Base-by-base conservation (phyloP, 2,113 vertebrate species). In the Acanthisitta chloris region DNA sequence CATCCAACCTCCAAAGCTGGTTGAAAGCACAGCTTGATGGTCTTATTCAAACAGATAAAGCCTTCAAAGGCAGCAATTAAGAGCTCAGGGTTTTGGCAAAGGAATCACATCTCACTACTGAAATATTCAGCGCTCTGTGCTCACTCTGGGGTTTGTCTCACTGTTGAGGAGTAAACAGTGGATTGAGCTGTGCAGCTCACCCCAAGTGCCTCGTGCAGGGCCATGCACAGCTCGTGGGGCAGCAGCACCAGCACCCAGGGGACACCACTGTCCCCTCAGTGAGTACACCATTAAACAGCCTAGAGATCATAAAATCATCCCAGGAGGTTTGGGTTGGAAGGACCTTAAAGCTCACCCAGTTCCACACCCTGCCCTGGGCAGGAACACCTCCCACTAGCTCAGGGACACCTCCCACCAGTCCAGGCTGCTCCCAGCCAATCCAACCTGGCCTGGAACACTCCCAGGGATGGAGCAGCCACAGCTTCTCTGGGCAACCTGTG, bases 231-330 rank as follows among this genome's bases (percentile, higher is more conserved):
- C 54, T 29, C 9, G 9, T 13, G 43, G 69, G 45, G 6, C 31
- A 7, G 5, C 38, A 36, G 76, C 16, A 15, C 38, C 5, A 0
- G 6, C 19, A 7, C 38, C 40, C 12, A 8, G 4, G 34, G 42
- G 23, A 57, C 36, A 10, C 1, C 6, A 15, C 17, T 0, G 0
- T 36, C 25, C 42, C 61, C 25, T 40, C 66, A 20, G 0, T 8
- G 7, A 51, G 54, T 14, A 17, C 18, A 42, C 46, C 42, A 38
- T 42, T 1, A 36, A 71, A 12, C 2, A 31, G 43, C 12, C 34
- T 46, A n/a, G 58, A 61, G 57, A 40, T 16, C 46, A 17, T 14
- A 21, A 29, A 33, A 33, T 24, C 21, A 8, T 54, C 62, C 31
- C 31, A 5, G 4, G 17, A 11, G 24, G 29, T 33, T 43, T 33